Base-by-base conservation (phyloP, 1,140 invertebrate genomes). In the Drosophila hydei region DNA sequence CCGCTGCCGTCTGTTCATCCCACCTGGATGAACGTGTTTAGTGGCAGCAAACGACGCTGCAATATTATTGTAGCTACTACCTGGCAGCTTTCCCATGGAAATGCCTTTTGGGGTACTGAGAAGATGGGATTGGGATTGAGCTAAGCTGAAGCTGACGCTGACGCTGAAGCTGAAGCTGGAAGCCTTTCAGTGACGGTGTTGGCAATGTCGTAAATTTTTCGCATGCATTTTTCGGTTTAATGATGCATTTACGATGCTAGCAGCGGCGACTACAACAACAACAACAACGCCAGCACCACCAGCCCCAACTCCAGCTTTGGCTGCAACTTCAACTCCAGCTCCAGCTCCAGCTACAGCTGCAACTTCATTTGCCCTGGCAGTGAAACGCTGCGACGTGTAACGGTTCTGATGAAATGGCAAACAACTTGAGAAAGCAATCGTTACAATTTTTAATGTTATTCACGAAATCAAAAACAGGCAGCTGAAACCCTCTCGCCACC, bases 221-320 rank as follows among this genome's bases (percentile, higher is more conserved):
- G 88, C 88, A 88, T 90, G 88, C 88, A 88, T 90, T 90, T 90
- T 89, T 90, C 73, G 79, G 81, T 90, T 90, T 90, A 90, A 90
- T 90, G 88, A 90, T 90, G 88, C 88, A 90, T 90, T 90, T 90
- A 90, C 87, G 87, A 90, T 87, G 78, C 81, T 54, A 81, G 58
- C 81, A 87, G 74, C 83, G 80, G 77, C 80, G 76, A 60, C 79
- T 33, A 33, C 30, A 33, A 11, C 27, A 30, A 9, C 9, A 80
- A 72, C 77, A 85, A 52, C 80, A 74, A 30, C 79, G 58, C 27
- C 40, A 11, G n/a, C 30, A 51, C 0, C 14, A 47, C n/a, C 19
- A 33, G 12, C 30, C 16, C 47, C 52, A 43, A 8, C 48, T 23
- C 7, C 60, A 52, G 23, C 36, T 56, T n/a, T n/a, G n/a, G n/a